A percentile compares a stretch with the other conserved stretches of the same genome.
phyloP scores from a whole-genome alignment of 2,888 invertebrate genomes.

The Eupithecia centaureata region DNA sequence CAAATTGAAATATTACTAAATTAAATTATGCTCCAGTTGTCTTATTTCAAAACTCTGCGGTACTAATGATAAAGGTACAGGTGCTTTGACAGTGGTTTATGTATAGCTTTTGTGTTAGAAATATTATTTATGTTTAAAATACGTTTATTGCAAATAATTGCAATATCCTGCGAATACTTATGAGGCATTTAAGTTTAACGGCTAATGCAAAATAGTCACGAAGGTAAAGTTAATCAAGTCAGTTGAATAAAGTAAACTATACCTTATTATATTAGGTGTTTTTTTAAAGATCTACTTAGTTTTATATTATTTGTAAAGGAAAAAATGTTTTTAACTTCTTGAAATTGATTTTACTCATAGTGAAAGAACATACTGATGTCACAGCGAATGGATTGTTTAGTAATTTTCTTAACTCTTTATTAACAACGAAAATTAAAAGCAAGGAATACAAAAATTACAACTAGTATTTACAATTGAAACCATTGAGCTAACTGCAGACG shows the following conservation, averaged over 20 bases:
- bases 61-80: constrained; percentile 29
- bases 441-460: no score
- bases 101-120: constrained; percentile 19
- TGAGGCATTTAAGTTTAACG: neutral
- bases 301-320: no score
- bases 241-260: neutral
- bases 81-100: constrained; percentile 29
- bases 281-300: no score
- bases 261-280: neutral
- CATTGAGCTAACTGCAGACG: no score
- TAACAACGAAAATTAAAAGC: no score
- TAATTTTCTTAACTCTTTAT: no score
- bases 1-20: constrained; percentile 42
- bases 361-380: no score
- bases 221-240: neutral
- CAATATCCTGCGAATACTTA: constrained; percentile 5
- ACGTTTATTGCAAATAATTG: constrained; percentile 3
- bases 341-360: no score
- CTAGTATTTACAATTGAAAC: no score
- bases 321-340: no score
- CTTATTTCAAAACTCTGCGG: constrained; percentile 28
- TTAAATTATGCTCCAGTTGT: constrained; percentile 41
- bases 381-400: no score
- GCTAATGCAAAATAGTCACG: neutral
- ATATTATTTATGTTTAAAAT: constrained; percentile 13